Evolutionary conservation across 92 coral and sea anemone species (phyloP).

Genomic region (Heliopora coerulea): DNA sequence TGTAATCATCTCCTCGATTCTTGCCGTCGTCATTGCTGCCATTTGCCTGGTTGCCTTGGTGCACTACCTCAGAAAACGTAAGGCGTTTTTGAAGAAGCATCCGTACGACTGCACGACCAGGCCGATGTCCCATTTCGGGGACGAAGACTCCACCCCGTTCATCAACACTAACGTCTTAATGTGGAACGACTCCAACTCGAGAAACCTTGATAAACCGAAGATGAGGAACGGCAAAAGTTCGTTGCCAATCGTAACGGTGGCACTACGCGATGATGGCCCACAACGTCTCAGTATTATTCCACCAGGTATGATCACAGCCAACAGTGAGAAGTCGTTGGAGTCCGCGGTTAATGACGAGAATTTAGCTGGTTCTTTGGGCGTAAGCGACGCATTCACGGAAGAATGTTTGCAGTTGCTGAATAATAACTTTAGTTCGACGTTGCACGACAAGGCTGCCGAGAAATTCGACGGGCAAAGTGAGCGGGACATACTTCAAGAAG

Average conservation of each 20-base stretch:
- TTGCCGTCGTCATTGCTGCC: not conserved
- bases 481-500: not conserved
- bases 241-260: constrained; percentile 15
- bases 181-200: constrained; percentile 28
- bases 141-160: constrained; percentile 34
- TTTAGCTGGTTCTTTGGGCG: not conserved
- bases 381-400: constrained; percentile 21
- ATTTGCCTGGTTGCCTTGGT: constrained; percentile 2
- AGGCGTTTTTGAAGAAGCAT: constrained; percentile 7
- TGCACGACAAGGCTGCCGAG: not conserved
- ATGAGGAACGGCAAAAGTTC: not conserved
- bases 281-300: constrained; percentile 34
- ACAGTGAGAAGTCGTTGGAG: not conserved
- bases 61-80: constrained; percentile 24
- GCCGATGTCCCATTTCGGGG: constrained; percentile 33
- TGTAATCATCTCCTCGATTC: constrained; percentile 16
- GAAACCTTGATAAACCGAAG: constrained; percentile 7
- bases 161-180: constrained; percentile 25
- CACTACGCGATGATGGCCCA: constrained; percentile 16
- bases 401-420: constrained; percentile 28
- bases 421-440: constrained; percentile 4
- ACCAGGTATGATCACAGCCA: constrained; percentile 8
- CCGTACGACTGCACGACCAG: constrained; percentile 37
- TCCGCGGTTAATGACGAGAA: constrained; percentile 10
- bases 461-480: not conserved